phyloP scores from a whole-genome alignment of 92 coral and sea anemone genomes.

The Chrysogorgia sp. region DNA sequence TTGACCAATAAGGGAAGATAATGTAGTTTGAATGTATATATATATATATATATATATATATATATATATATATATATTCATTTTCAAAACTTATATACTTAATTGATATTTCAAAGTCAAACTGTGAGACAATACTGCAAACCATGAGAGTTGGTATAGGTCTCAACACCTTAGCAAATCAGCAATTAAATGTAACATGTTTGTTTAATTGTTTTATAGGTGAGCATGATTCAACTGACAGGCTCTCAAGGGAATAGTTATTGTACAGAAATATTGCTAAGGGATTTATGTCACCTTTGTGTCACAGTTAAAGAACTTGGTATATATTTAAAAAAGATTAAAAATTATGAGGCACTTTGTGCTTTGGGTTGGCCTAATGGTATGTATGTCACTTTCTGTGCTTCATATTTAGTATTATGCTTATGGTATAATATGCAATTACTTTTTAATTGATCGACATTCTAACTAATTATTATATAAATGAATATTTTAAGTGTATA shows the following conservation, averaged over 20 bases:
- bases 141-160: too few relatives aligned
- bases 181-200: too few relatives aligned
- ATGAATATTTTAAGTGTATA: too few relatives aligned
- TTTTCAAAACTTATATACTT: background rate
- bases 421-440: background rate
- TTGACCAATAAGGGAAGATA: too few relatives aligned
- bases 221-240: background rate
- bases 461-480: background rate
- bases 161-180: too few relatives aligned
- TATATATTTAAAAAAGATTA: conserved; percentile 67
- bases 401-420: conserved; percentile 15
- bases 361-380: conserved; percentile 54
- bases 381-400: conserved; percentile 11
- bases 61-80: background rate
- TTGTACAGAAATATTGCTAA: conserved; percentile 64
- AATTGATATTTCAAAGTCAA: too few relatives aligned
- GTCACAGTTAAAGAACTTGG: conserved; percentile 78
- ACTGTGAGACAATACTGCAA: too few relatives aligned
- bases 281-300: conserved; percentile 80
- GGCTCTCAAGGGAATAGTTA: conserved; percentile 57
- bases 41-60: too few relatives aligned
- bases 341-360: conserved; percentile 67
- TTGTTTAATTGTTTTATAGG: too few relatives aligned
- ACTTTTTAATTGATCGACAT: background rate
- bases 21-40: too few relatives aligned